phyloP scores from a whole-genome alignment of 2,888 invertebrate species.

The Drosophila mayaguana region DNA sequence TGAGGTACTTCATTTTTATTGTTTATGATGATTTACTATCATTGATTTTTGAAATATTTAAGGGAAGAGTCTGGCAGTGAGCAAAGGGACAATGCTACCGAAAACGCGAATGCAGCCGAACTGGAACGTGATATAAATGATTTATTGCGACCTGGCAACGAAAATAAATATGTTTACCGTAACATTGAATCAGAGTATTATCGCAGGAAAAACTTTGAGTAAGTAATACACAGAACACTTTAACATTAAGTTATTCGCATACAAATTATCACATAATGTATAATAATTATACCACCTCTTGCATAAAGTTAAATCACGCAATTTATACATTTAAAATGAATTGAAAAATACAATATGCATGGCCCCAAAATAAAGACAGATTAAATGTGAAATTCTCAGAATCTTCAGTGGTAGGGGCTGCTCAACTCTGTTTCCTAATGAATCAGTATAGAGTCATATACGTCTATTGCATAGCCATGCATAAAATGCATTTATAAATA shows the following conservation, averaged over 20 bases:
- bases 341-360: no score
- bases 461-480: background rate
- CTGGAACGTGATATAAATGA: slow-evolving; percentile 57
- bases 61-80: slow-evolving; percentile 60
- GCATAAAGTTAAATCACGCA: no score
- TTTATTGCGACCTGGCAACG: slow-evolving; percentile 44
- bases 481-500: background rate
- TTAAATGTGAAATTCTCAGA: no score
- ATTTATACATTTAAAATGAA: no score
- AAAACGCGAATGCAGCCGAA: slow-evolving; percentile 5
- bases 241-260: no score
- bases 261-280: no score
- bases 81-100: background rate
- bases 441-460: no score
- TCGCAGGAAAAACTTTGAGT: slow-evolving; percentile 27
- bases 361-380: no score
- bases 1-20: slow-evolving; percentile 39
- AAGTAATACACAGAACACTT: background rate
- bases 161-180: slow-evolving; percentile 60
- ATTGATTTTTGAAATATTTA: slow-evolving; percentile 3
- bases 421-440: no score
- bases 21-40: background rate
- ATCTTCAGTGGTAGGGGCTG: no score
- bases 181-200: slow-evolving; percentile 63
- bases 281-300: no score